Evolutionary conservation across 2,797 vertebrate species (phyloP), one percentile per base, ranked within the genome.

Genomic region (Melanotaenia trifasciata): DNA sequence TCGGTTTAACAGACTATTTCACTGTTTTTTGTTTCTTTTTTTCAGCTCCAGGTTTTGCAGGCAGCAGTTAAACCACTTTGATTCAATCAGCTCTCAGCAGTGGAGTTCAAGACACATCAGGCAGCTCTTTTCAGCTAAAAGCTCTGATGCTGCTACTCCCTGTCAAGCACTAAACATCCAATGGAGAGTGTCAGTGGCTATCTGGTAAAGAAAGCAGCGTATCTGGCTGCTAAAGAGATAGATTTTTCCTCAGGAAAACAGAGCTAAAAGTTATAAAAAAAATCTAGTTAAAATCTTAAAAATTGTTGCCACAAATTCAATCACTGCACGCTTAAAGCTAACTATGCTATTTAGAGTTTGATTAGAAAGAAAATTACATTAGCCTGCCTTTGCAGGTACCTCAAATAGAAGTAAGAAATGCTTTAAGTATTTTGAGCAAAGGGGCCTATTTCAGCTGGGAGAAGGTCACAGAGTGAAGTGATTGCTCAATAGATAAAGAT

Each of bases 61-160:
- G 1, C n/a, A 30, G 45, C 61, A 26, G 18, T 68, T 30, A 24
- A 58, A 57, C 51, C n/a, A 5, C 67, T 74, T 36, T 58, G 58
- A 72, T 70, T 57, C 53, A 47, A 57, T 65, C 20, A 30, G n/a
- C 30, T 67, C 58, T 63, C 65, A 57, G 38, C 28, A 54, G 74
- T 0, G 5, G 16, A 22, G 30, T 66, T 71, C 28, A 53, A 67
- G 56, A 67, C 62, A 54, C 54, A 67, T 58, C 66, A 58, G 50
- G 60, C 73, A 66, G 66, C 20, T 58, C 47, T 38, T 70, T 54
- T 32, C 43, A 67, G 58, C 51, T 47, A 43, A n/a, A 53, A n/a
- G 28, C 72, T 66, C 58, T 67, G 40, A 74, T 72, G 18, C 50
- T 62, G 64, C 28, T 57, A 22, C 57, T 76, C 36, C 47, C 70